Base-by-base conservation (phyloP, 2,113 vertebrate genomes). In the Clarias gariepinus region DNA sequence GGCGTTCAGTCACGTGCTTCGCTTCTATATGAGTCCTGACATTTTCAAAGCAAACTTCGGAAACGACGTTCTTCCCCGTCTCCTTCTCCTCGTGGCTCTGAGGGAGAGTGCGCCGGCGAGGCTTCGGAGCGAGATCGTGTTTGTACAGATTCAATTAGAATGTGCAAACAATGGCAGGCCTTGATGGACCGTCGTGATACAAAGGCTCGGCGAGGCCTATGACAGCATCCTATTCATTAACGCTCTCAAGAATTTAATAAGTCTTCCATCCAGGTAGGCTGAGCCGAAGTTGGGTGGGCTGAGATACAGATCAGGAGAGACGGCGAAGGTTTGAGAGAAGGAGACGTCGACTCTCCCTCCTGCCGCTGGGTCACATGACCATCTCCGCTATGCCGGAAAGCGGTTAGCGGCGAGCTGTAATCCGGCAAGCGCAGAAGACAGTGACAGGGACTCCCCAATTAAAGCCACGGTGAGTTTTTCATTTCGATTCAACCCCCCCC, bases 101-200 rank as follows among this genome's bases (percentile, higher is more conserved):
- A 57, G 63, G 25, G 16, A 25, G 60, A 82, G 16, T n/a, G 58
- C 36, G 3, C 25, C 77, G 28, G 7, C 25, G 85, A 80, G 33
- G 55, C 66, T 82, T 58, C 13, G 63, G 73, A 52, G 82, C 36
- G 82, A 71, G 88, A 91, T 90, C 69, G 83, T 90, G 89, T 90
- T 92, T 88, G 89, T 88, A 85, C 88, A 91, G 90, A 92, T 92
- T 91, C 80, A 92, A 92, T 92, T 92, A 90, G 87, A 90, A 88
- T 84, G 85, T 89, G 89, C 89, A 92, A 91, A 92, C 91, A 92
- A 92, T 89, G 80, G 85, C 64, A 87, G 83, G 73, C 83, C 90
- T 91, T 90, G 89, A 92, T 85, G 87, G 79, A 73, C 87, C 74
- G 83, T 69, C 25, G 28, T 88, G 74, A 86, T 85, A 90, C 89